Conservation (phyloP, 2,113 vertebrate genomes). For the Cepphus grylle region DNA sequence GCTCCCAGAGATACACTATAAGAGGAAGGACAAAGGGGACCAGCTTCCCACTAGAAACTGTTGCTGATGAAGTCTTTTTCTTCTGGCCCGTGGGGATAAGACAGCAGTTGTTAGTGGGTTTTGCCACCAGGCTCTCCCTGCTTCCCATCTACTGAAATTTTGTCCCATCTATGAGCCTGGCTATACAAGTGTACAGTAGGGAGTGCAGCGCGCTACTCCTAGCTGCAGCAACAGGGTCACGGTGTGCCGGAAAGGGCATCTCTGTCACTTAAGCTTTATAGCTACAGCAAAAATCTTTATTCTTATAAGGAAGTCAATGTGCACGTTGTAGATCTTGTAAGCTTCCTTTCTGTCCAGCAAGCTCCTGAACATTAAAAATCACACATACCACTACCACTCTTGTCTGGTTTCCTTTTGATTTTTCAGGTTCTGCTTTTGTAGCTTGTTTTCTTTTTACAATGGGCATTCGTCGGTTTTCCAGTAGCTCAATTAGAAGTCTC, state of each 20-base stretch:
- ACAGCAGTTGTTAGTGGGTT: not conserved
- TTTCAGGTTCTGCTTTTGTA: not conserved
- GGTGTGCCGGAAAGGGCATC: not conserved
- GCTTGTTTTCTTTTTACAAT: not conserved
- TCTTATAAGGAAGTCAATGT: not conserved
- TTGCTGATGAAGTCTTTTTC: not conserved
- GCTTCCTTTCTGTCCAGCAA: not conserved
- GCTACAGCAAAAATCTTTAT: not conserved
- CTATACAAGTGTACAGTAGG: accelerated
- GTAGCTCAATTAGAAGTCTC: not conserved
- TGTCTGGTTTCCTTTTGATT: not conserved
- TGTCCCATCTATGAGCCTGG: not conserved
- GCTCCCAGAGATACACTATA: not conserved
- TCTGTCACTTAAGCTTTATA: not conserved
- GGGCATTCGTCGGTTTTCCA: not conserved
- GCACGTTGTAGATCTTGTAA: not conserved
- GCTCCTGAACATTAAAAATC: not conserved
- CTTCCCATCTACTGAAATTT: not conserved
- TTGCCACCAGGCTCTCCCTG: accelerated
- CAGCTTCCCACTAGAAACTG: not conserved
- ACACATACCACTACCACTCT: not conserved
- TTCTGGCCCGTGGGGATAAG: not conserved
- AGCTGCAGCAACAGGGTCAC: not conserved
- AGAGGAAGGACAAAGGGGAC: not conserved
- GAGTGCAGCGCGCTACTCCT: accelerated